A percentile compares a stretch with the other conserved stretches of the same genome.
phyloP scores from a whole-genome alignment of 2,113 vertebrate genomes.

The Raphicerus campestris region DNA sequence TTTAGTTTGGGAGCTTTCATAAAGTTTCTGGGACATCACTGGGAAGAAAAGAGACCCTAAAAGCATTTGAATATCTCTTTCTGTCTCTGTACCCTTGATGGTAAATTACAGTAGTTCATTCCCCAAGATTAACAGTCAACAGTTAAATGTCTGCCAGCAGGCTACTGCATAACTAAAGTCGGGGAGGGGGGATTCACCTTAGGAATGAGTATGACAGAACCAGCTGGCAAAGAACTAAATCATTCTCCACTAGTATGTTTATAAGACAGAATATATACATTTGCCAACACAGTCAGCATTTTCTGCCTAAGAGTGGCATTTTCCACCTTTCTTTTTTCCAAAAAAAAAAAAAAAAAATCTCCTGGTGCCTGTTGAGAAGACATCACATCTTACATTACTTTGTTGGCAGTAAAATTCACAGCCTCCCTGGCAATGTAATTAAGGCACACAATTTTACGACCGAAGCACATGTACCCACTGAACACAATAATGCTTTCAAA shows the following conservation, averaged over 20 bases:
- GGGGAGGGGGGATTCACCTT: neutral
- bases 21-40: neutral
- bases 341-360: neutral
- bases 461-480: neutral
- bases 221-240: neutral
- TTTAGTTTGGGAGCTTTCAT: neutral
- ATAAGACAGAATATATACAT: neutral
- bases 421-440: neutral
- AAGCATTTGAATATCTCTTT: neutral
- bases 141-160: neutral
- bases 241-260: neutral
- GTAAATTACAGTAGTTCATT: neutral
- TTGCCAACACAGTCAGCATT: neutral
- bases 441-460: neutral
- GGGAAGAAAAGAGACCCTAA: neutral
- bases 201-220: neutral
- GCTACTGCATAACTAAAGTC: neutral
- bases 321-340: neutral
- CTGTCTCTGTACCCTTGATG: neutral
- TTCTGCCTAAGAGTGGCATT: neutral
- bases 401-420: neutral
- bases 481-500: constrained; percentile 49
- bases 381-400: neutral
- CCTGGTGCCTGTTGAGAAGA: neutral
- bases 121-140: neutral